Conservation (phyloP, 1,140 invertebrate species). For the Eueides isabella region DNA sequence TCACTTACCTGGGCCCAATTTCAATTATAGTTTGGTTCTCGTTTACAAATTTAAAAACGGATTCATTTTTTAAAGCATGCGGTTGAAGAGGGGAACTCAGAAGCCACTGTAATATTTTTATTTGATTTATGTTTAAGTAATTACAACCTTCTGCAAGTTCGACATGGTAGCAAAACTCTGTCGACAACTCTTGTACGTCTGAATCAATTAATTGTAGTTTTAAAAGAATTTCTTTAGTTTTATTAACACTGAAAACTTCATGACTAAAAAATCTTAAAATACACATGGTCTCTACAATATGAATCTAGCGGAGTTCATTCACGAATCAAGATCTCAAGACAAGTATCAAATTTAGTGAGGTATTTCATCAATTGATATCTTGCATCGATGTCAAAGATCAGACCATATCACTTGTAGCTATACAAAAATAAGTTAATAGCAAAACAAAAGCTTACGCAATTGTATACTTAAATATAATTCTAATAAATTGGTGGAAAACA, state of each 20-base stretch:
- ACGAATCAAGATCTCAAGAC: constrained; percentile 12
- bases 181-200: constrained; percentile 82
- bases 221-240: constrained; percentile 71
- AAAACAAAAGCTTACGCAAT: constrained; percentile 71
- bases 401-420: constrained; percentile 48
- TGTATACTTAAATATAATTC: constrained; percentile 21
- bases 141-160: constrained; percentile 82
- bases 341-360: constrained; percentile 14
- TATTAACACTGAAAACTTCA: constrained; percentile 75
- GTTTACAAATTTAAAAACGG: constrained; percentile 66
- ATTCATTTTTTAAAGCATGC: constrained; percentile 77
- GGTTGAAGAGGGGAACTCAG: constrained; percentile 86
- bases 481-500: not conserved
- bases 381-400: constrained; percentile 78
- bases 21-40: constrained; percentile 85
- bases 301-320: constrained; percentile 22
- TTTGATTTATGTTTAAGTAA: constrained; percentile 81
- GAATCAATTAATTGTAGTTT: constrained; percentile 68
- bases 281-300: constrained; percentile 52
- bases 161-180: constrained; percentile 92
- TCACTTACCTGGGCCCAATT: constrained; percentile 89
- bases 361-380: constrained; percentile 52
- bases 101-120: constrained; percentile 87
- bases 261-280: constrained; percentile 76
- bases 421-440: constrained; percentile 61